Evolutionary conservation across 2,888 invertebrate genomes (phyloP), one percentile per base, ranked within the genome.

Genomic region (Spilarctia lutea): DNA sequence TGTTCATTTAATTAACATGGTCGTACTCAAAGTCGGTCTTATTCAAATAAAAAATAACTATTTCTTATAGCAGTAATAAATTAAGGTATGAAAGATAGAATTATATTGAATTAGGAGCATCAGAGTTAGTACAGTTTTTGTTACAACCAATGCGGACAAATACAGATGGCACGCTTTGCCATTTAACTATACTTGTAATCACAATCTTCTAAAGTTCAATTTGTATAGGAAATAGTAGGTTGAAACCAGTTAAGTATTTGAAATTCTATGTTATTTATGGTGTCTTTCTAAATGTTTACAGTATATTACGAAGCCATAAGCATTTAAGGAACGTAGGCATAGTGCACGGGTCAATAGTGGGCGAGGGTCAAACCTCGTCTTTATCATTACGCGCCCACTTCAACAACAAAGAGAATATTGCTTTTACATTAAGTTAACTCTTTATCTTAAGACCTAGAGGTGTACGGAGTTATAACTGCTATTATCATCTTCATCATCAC

Each of bases 221-320:
- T 1, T 63, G 18, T 13, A 3, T 30, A 18, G 8, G 16, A 1
- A 30, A 27, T 18, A 18, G 63, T 63, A 30, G 63, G 60, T 60
- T 63, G 18, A 18, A 18, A 63, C 8, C 30, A 63, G 30, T 60
- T 30, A 30, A 60, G 30, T 30, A 18, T 63, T 63, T 63, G 63
- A 63, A 30, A 16, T 30, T 30, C 63, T 30, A 18, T 63, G 30
- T 63, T 63, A 63, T 63, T 52, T 52, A 63, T n/a, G 20, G 56
- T 90, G 89, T 89, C 90, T 89, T 88, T 89, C 86, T 89, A 90
- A 91, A 91, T 89, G 87, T 91, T 91, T 90, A 91, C 89, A 89
- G 88, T 83, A 85, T 86, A 89, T 91, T 91, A 89, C 80, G 85
- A 85, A 87, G 83, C 86, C 85, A 90, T 93, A 92, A 92, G 92